Evolutionary conservation across 2,113 vertebrate species (phyloP).

Genomic region (Asarcornis scutulata): DNA sequence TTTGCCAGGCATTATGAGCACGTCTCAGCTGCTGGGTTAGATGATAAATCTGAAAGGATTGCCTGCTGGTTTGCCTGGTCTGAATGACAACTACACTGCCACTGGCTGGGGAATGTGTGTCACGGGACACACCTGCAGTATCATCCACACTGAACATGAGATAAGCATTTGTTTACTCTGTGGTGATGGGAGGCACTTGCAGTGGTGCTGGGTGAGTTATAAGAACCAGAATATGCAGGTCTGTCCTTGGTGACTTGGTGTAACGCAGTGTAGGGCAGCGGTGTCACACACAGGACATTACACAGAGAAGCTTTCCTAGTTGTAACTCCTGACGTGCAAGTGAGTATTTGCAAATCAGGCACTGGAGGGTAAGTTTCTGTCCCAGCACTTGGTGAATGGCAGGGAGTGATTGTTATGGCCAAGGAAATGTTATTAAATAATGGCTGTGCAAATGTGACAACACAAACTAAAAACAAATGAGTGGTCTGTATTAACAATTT

Average conservation of each 20-base stretch:
- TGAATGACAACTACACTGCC: rapidly evolving
- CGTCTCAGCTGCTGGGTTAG: background rate
- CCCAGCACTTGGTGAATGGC: background rate
- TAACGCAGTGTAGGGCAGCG: rapidly evolving
- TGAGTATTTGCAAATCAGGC: background rate
- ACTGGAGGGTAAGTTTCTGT: background rate
- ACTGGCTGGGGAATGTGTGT: background rate
- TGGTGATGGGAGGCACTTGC: background rate
- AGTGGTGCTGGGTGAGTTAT: background rate
- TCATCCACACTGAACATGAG: background rate
- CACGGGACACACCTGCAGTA: background rate
- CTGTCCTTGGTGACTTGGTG: background rate
- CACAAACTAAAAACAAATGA: background rate
- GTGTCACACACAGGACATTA: rapidly evolving
- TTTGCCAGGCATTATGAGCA: background rate
- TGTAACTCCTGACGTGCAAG: background rate
- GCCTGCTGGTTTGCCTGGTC: background rate
- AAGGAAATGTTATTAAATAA: background rate
- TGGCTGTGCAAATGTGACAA: background rate
- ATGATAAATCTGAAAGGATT: background rate
- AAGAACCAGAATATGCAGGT: background rate
- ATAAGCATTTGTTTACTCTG: background rate
- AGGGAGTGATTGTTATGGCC: background rate
- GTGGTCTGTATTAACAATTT: background rate
- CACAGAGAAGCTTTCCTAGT: background rate